Evolutionary conservation across 2,888 invertebrate species (phyloP), one percentile per base, ranked within the genome.

Genomic region (Alentia gelatinosa): DNA sequence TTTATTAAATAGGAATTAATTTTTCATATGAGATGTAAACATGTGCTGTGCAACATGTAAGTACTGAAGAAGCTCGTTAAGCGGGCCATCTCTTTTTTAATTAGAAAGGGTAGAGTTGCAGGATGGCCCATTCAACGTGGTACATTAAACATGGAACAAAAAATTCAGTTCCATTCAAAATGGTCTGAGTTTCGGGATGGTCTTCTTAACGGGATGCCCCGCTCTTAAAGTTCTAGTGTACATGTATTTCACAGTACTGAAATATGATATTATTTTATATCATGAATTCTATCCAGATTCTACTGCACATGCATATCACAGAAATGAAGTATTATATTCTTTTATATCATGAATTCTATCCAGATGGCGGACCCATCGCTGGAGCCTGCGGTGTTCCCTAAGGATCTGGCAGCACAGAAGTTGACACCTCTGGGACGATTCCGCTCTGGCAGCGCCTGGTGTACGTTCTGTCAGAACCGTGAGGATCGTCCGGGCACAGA

Each of bases 361-460:
- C 79, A 37, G 79, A 39, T 79, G 35, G 79, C 35, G n/a, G 79
- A n/a, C 1, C 39, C 79, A 37, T 79, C 79, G 19, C n/a, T 79
- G 39, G 39, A 19, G 1, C 19, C 79, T 37, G 35, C 79, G 35
- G 39, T 19, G 37, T 79, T 79, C 19, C 37, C 37, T 7, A 39
- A 79, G 0, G 79, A 79, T 39, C 37, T 79, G 37, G 79, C 79
- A 37, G 15, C 79, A 4, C 79, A 79, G 39, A 79, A 79, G 79
- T 37, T 79, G 79, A 39, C 79, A 3, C 39, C 79, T 1, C 39
- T 79, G 35, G 79, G 79, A 26, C 79, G 79, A 39, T 79, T 79
- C 39, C 79, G 79, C 37, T 37, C 79, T 3, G 79, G 79, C 39
- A 79, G 79, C 39, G 79, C 79, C 1, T 86, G 86, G 86, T 86